phyloP scores from a whole-genome alignment of 2,888 invertebrate genomes.

The Tiphia femorata region DNA sequence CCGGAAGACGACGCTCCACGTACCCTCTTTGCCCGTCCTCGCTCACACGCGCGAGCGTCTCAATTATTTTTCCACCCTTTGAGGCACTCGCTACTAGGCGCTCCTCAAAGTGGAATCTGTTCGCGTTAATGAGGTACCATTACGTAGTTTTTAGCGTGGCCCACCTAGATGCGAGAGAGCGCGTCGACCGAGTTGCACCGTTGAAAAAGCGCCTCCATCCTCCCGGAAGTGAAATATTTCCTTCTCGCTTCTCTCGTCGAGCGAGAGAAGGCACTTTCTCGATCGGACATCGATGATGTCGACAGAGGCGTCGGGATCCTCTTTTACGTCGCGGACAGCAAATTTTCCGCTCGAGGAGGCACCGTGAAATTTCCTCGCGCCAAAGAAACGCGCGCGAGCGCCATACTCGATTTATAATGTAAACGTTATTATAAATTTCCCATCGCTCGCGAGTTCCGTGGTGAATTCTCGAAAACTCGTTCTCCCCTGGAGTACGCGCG shows the following conservation, averaged over 20 bases:
- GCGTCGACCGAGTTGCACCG: conserved; percentile 34
- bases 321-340: too few relatives aligned
- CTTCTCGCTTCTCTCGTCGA: neutral
- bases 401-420: neutral
- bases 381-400: too few relatives aligned
- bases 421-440: neutral
- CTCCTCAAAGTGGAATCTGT: conserved; percentile 43
- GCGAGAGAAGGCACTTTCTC: neutral
- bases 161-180: conserved; percentile 10
- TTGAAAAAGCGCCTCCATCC: neutral
- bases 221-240: neutral
- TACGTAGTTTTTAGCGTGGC: conserved; percentile 34
- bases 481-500: too few relatives aligned
- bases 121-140: conserved; percentile 51
- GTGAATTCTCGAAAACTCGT: too few relatives aligned
- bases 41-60: conserved; percentile 35
- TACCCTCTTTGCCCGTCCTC: neutral
- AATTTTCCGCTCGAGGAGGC: too few relatives aligned
- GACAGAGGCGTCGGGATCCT: neutral
- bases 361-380: neutral
- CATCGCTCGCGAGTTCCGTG: too few relatives aligned
- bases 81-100: conserved; percentile 24
- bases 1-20: conserved; percentile 26
- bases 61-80: conserved; percentile 59
- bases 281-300: neutral